Percentiles rank a stretch among this genome's conserved stretches.
phyloP scores from a whole-genome alignment of 2,113 vertebrate species.

The Himantopus leucocephalus region DNA sequence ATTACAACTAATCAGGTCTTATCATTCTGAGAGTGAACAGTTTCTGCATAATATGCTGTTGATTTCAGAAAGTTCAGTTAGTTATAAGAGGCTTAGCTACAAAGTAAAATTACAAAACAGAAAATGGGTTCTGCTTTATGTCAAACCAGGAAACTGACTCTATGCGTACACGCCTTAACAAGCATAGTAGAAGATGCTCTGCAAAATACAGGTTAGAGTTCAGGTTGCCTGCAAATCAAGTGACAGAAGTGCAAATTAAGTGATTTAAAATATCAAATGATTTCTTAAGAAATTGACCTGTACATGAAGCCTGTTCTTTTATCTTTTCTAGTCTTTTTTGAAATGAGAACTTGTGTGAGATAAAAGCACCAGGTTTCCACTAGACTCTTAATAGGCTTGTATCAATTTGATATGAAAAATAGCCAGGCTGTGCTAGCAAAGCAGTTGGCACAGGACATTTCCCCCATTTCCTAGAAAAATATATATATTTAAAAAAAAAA shows the following conservation, averaged over 20 bases:
- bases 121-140: too few relatives aligned
- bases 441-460: neutral
- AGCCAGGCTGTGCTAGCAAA: neutral
- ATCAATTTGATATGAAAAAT: neutral
- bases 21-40: too few relatives aligned
- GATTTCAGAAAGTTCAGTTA: too few relatives aligned
- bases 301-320: neutral
- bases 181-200: neutral
- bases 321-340: neutral
- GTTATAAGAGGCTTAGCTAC: too few relatives aligned
- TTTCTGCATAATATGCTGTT: too few relatives aligned
- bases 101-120: too few relatives aligned
- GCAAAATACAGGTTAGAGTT: neutral
- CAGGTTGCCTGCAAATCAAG: neutral
- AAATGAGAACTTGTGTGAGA: neutral
- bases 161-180: neutral
- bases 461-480: neutral
- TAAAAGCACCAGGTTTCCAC: neutral
- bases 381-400: neutral
- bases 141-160: too few relatives aligned
- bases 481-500: neutral
- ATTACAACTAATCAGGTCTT: too few relatives aligned
- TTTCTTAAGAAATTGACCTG: neutral
- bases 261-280: neutral
- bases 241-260: neutral